Evolutionary conservation across 2,113 vertebrate genomes (phyloP), one percentile per base, ranked within the genome.

Genomic region (Apus apus): DNA sequence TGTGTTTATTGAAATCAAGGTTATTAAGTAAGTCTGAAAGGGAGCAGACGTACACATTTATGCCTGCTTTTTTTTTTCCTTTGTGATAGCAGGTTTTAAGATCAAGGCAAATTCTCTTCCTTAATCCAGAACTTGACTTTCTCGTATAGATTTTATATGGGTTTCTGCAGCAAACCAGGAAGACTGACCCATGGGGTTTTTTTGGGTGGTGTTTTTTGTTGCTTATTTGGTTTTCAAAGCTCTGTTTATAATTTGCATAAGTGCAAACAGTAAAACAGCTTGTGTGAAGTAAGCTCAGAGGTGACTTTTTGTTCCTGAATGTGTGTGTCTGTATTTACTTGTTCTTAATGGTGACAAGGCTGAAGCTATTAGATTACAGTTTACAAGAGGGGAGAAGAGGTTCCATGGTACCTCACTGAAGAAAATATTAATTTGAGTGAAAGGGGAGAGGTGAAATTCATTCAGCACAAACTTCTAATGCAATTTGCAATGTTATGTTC

Each of bases 271-370:
- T n/a, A 40, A 56, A 87, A 21, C 20, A 21, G 17, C 9, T 64
- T 71, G 20, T 88, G 32, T 68, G 67, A 66, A 65, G 62, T 48
- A 75, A 75, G 13, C 67, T 57, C 21, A 58, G 17, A 12, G 23
- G 27, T 75, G 22, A 15, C n/a, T 29, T n/a, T 15, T 22, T 76
- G 34, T 56, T 87, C 79, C 50, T 65, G 64, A 32, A 26, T 51
- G 16, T 0, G 0, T 30, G 0, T 30, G 4, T 83, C 17, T 57
- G 2, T 11, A 0, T 67, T 34, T 79, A 8, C 20, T 76, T 13
- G 29, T n/a, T 64, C 56, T 8, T 79, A 72, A 19, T 13, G 26
- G 38, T 23, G 34, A n/a, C 18, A 38, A 29, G 32, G 40, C 65
- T 53, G 48, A 60, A 77, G 43, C 40, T 79, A 30, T 56, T 82